A percentile compares a stretch with the other conserved stretches of the same genome.
phyloP scores from a whole-genome alignment of 2,113 vertebrate species.

The Mesembrinibis cayennensis region DNA sequence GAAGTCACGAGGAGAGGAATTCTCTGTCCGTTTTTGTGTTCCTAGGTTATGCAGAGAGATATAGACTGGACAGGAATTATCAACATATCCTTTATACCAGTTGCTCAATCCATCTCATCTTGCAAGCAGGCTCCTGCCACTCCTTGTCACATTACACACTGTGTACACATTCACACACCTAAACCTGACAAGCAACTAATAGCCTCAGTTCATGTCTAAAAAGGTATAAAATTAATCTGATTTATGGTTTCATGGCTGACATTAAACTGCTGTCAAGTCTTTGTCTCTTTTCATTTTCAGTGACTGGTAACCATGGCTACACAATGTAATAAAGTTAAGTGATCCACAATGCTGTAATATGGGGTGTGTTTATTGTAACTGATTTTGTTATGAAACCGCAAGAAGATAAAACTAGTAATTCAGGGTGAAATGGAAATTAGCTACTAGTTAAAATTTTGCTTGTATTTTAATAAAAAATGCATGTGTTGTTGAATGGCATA shows the following conservation, averaged over 20 bases:
- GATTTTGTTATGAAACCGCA: background rate
- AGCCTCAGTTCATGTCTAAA: background rate
- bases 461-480: slow-evolving; percentile 10
- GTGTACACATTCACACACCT: fast-evolving
- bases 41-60: background rate
- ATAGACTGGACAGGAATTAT: background rate
- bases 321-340: background rate
- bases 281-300: slow-evolving; percentile 4
- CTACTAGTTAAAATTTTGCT: slow-evolving; percentile 25
- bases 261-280: slow-evolving; percentile 27
- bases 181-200: background rate
- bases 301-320: slow-evolving; percentile 44
- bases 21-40: background rate
- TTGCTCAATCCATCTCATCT: background rate
- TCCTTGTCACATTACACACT: background rate
- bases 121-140: background rate
- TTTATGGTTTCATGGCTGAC: slow-evolving; percentile 3
- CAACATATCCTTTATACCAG: background rate
- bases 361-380: slow-evolving; percentile 5
- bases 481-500: slow-evolving; percentile 1
- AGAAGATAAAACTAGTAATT: slow-evolving; percentile 3
- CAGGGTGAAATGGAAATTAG: slow-evolving; percentile 37
- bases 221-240: background rate
- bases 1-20: background rate
- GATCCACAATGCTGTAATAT: background rate